Percentiles rank a stretch among this genome's conserved stretches.
Conservation (phyloP, 2,113 vertebrate species). For the Dromaius novaehollandiae region DNA sequence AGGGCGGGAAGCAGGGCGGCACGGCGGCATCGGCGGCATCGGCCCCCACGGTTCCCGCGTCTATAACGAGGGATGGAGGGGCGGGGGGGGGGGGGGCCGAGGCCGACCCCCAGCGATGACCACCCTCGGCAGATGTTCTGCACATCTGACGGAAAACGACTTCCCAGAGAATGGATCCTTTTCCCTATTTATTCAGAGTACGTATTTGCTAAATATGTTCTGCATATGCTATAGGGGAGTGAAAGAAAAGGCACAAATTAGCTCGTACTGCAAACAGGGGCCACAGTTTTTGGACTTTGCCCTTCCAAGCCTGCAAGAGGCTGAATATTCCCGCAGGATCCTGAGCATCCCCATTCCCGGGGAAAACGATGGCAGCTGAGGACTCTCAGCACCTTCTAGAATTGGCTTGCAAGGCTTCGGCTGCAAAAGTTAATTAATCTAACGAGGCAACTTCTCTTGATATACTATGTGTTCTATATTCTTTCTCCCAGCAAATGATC, state of each 20-base stretch:
- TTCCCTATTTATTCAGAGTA: neutral
- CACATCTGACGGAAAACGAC: neutral
- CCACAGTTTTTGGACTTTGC: rapidly evolving
- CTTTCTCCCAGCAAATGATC: constrained; percentile 25
- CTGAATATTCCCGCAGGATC: neutral
- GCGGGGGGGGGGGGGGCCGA: no score
- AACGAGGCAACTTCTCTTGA: constrained; percentile 45
- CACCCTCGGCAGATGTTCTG: neutral
- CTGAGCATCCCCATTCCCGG: rapidly evolving
- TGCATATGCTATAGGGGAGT: no score
- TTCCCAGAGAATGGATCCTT: neutral
- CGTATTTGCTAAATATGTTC: rapidly evolving
- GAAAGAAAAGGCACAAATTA: neutral
- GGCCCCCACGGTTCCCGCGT: neutral
- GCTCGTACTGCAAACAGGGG: neutral
- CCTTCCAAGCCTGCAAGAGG: rapidly evolving
- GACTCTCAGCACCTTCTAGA: neutral
- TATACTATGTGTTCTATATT: neutral
- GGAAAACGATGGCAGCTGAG: neutral
- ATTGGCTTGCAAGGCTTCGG: neutral
- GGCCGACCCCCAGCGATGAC: neutral
- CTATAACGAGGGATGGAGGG: no score
- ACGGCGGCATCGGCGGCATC: no score
- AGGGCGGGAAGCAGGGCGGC: neutral
- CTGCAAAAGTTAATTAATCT: constrained; percentile 57